Evolutionary conservation across 2,113 vertebrate genomes (phyloP), one percentile per base, ranked within the genome.

Genomic region (Channa maculata): DNA sequence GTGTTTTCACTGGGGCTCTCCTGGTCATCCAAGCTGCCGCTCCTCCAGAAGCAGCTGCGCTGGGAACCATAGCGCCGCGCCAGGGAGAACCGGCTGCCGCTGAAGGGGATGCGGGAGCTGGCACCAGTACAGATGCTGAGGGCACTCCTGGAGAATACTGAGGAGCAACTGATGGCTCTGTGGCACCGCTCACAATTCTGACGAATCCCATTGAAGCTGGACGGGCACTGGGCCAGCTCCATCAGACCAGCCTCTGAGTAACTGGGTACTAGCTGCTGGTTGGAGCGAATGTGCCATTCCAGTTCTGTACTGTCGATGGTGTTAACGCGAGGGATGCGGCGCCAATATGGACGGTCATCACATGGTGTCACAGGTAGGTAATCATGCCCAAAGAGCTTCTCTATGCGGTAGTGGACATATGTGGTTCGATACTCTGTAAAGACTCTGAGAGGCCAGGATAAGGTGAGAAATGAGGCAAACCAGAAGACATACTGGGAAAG

Each of bases 251-350:
- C 97, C 67, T 99, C 97, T 0, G 97, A 99, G 89, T 99, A 99
- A 87, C 97, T 99, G 87, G 97, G 97, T 76, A 99, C 97, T 80
- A 99, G 93, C 77, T 99, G 97, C 94, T 97, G 97, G 87, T 99
- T 99, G 88, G 96, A 98, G 3, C 97, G 94, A 79, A 99, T 99
- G 89, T 98, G 97, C 97, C 97, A 99, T 81, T 99, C 97, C 73
- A 99, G 90, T 79, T 99, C 97, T 0, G 97, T 98, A 83, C 97
- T 98, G 93, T 99, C 97, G 36, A 98, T 95, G 3, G 97, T 99
- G 92, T 98, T 98, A 74, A 98, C 97, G 0, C 97, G 95, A 10
- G 97, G 97, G 90, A 99, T 97, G 55, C 96, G 95, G 12, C 95
- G 95, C 86, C 95, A 95, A 86, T 96, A 96, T 14, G 97, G 92